Evolutionary conservation across 1,140 invertebrate genomes (phyloP).

Genomic region (Paraescarpia echinospica): DNA sequence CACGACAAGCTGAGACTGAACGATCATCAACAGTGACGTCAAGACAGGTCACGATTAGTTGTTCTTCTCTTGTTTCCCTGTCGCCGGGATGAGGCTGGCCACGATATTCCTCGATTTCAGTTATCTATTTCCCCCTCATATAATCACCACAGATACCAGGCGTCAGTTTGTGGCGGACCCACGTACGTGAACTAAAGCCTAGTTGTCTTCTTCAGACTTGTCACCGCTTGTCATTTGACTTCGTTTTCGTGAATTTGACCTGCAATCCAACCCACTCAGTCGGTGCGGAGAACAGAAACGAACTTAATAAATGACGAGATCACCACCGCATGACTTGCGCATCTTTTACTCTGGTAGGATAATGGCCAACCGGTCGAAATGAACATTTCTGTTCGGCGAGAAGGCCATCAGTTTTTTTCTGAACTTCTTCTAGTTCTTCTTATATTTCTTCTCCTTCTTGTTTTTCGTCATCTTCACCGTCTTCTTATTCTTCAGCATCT

Average conservation of each 20-base stretch:
- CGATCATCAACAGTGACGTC: too few species aligned
- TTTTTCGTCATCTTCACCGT: too few species aligned
- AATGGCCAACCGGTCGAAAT: background rate
- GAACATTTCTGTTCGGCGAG: background rate
- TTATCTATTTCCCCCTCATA: too few species aligned
- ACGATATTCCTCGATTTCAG: too few species aligned
- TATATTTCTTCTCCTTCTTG: too few species aligned
- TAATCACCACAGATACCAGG: background rate
- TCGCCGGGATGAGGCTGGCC: too few species aligned
- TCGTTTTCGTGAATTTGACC: background rate
- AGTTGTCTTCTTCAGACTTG: background rate
- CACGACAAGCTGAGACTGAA: too few species aligned
- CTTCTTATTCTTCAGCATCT: too few species aligned
- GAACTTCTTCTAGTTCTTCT: too few species aligned
- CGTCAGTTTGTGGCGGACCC: background rate
- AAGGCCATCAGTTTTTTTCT: too few species aligned
- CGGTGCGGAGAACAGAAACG: background rate
- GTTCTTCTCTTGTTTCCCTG: background rate
- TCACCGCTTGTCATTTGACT: background rate
- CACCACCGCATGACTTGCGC: background rate
- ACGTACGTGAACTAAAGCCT: background rate
- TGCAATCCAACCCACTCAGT: background rate
- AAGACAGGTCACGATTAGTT: too few species aligned
- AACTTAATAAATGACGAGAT: background rate
- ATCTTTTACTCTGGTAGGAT: background rate